A percentile compares a stretch with the other conserved stretches of the same genome.
Evolutionary conservation across 2,888 invertebrate genomes (phyloP).

Genomic region (Catonia carolina): DNA sequence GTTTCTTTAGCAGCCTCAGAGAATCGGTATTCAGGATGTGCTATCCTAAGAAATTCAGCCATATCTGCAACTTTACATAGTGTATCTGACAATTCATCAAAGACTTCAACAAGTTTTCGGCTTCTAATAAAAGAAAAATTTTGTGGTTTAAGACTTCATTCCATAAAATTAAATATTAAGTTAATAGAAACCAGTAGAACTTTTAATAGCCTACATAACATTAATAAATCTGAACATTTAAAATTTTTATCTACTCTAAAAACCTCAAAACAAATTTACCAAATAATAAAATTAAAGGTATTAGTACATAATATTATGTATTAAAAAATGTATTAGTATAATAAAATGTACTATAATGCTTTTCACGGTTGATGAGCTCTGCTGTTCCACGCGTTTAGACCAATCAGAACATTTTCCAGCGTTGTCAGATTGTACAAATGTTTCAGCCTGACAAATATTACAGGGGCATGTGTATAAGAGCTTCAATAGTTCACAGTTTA

Average conservation of each 20-base stretch:
- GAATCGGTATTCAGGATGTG: slow-evolving; percentile 76
- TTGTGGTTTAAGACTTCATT: no score
- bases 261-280: background rate
- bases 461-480: no score
- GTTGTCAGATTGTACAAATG: no score
- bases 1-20: slow-evolving; percentile 81
- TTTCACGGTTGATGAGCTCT: no score
- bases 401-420: no score
- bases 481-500: no score
- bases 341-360: no score
- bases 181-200: background rate
- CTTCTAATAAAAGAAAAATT: slow-evolving; percentile 46
- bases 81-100: slow-evolving; percentile 92
- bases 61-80: slow-evolving; percentile 95
- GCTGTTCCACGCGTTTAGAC: no score
- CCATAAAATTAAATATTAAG: background rate
- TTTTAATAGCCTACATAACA: background rate
- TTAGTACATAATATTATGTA: no score
- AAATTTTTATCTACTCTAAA: background rate
- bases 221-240: background rate
- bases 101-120: slow-evolving; percentile 84
- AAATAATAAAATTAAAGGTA: no score
- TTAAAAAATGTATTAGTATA: no score
- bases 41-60: slow-evolving; percentile 90
- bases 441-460: no score